phyloP scores from a whole-genome alignment of 2,888 invertebrate genomes.

The Lasioglossum morio region DNA sequence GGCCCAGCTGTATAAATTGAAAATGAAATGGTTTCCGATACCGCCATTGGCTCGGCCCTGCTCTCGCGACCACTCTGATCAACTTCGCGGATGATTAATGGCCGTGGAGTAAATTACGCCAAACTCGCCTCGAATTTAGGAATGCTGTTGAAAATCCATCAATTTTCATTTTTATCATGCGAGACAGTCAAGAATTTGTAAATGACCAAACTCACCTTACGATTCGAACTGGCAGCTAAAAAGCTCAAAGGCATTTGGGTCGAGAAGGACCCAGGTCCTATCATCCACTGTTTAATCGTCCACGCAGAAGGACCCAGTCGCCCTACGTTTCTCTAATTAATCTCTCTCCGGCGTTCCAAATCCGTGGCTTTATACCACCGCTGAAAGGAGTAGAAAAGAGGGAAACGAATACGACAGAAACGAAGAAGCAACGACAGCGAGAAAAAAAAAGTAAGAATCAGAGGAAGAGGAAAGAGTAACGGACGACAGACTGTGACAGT shows the following conservation, averaged over 20 bases:
- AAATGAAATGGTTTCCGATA: slow-evolving; percentile 56
- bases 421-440: not conserved
- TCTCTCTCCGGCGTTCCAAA: not conserved
- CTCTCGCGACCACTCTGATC: slow-evolving; percentile 22
- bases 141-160: no score
- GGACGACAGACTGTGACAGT: not conserved
- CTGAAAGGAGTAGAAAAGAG: not conserved
- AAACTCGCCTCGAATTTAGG: slow-evolving; percentile 14
- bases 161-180: not conserved
- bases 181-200: not conserved
- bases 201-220: not conserved
- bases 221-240: not conserved
- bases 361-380: not conserved
- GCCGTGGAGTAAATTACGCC: not conserved
- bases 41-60: slow-evolving; percentile 11
- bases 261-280: not conserved
- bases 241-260: not conserved
- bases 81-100: slow-evolving; percentile 46
- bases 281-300: not conserved
- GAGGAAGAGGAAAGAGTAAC: not conserved
- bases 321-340: not conserved
- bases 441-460: no score
- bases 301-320: not conserved
- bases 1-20: slow-evolving; percentile 45
- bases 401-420: not conserved